Evolutionary conservation across 2,888 invertebrate genomes (phyloP), one percentile per base, ranked within the genome.

Genomic region (Xylota segnis): DNA sequence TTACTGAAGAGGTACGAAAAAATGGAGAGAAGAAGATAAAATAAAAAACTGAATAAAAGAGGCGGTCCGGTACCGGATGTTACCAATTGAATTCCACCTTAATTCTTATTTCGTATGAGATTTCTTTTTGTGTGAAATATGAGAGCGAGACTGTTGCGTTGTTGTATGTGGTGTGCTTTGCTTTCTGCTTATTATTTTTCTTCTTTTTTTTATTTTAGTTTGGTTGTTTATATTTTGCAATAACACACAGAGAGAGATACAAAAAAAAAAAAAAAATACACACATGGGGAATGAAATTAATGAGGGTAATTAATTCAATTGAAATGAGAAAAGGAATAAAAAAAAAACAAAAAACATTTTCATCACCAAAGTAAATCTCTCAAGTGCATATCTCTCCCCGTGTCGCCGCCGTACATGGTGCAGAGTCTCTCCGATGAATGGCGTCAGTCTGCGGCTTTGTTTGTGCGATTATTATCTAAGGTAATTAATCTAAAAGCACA

Each of bases 11-110:
- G 72, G 68, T 68, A 71, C n/a, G 63, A 43, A 83, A 59, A 59
- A 58, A 68, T 37, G 65, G 65, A 79, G 52, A 23, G 63, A 14
- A 68, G 12, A 68, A 82, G 34, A 72, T 58, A 75, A 54, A n/a
- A n/a, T n/a, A n/a, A 72, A 70, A 72, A 58, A 58, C 7, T 47
- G 37, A 76, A 61, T n/a, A 65, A 56, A 72, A 72, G 61, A 76
- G 72, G 71, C 76, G 71, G 61, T 76, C 75, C 81, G 72, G 43
- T 47, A 86, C 86, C 86, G 86, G 86, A 86, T 86, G 86, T 77
- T 86, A 86, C 86, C 86, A 86, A 86, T 86, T 86, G 86, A 82
- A 86, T 82, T 86, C 86, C 50, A 86, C 86, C 86, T 86, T 86
- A 86, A 82, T 86, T 82, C 72, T 66, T 77, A 63, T 77, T 86